Base-by-base conservation (phyloP, 2,113 vertebrate species). In the Oplegnathus fasciatus region DNA sequence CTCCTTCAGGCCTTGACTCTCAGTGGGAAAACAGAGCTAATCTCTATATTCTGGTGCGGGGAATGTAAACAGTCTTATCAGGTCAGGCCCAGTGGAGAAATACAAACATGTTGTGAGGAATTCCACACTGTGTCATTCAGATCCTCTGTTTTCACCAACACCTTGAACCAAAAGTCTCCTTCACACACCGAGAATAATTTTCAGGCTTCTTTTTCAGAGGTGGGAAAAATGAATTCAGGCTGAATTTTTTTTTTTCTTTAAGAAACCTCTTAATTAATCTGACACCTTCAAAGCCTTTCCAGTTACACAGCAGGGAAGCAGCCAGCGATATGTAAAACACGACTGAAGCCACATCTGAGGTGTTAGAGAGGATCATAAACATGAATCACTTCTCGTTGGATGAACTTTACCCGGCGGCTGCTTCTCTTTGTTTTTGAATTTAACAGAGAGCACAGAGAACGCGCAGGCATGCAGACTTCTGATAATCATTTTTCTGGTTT, bases 11-110 rank as follows among this genome's bases (percentile, higher is more conserved):
- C 85, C 52, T 54, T 6, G 40, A 83, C 32, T 81, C 80, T 54
- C 57, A 73, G 50, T 50, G 82, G 72, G 79, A 26, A 72, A 82
- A 52, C 30, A 64, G 22, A 78, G 78, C 69, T 86, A 89, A 92
- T 88, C 70, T 91, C 82, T 86, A 26, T 85, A 79, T 93, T 89
- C 75, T 74, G 20, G 32, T 46, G 54, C 58, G 14, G 48, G 42
- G 78, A 83, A 78, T 55, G 87, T 90, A 89, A 92, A 92, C 85
- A 88, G 72, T 83, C 80, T 95, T 93, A 94, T 94, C 93, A 77
- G 54, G 58, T 74, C 7, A 0, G 62, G 54, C 71, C 78, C 75
- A 70, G 79, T 32, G 74, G 71, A 85, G 70, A 84, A 92, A 87
- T 28, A 80, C 86, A 87, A 87, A 89, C 82, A 84, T 73, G 84